Base-by-base conservation (phyloP, 2,113 vertebrate species). In the Eulemur macaco region DNA sequence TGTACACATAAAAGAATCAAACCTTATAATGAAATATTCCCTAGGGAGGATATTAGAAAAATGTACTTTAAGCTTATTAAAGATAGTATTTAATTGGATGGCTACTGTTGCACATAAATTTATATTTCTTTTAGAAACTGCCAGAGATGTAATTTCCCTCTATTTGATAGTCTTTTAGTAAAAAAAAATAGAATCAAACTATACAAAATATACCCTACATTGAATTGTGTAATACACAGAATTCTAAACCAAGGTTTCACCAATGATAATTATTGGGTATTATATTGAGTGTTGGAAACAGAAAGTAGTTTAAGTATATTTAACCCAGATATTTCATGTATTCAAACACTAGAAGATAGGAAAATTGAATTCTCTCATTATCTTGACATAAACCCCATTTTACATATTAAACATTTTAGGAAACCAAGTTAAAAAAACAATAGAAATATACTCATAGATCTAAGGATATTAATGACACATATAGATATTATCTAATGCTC, bases 41-140 rank as follows among this genome's bases (percentile, higher is more conserved):
- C 93, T 69, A 78, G 0, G 8, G 76, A 86, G 9, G 83, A 34
- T 93, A 6, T 80, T 63, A 78, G 29, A 0, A 45, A 12, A 86
- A 93, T 96, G 89, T 96, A 93, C 74, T 47, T 29, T 39, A 14
- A 91, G 45, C 17, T 82, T 98, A 95, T 91, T 66, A 63, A 78
- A 71, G 66, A 63, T 23, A 92, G 0, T 12, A 86, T 97, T 96
- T 92, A 69, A 93, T 83, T 89, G 27, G 8, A 47, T 78, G 34
- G 31, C 54, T 52, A 91, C 82, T 93, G 31, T 18, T 54, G 6
- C 18, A 87, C 17, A 76, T 47, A 93, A 29, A 52, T 71, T 74
- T 86, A 52, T 74, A 37, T 84, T 66, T 95, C 5, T 84, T n/a
- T 34, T 82, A 20, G 74, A 96, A 83, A 13, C 29, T 74, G 1